Base-by-base conservation (phyloP, 1,140 invertebrate species). In the Brachionus calyciflorus region DNA sequence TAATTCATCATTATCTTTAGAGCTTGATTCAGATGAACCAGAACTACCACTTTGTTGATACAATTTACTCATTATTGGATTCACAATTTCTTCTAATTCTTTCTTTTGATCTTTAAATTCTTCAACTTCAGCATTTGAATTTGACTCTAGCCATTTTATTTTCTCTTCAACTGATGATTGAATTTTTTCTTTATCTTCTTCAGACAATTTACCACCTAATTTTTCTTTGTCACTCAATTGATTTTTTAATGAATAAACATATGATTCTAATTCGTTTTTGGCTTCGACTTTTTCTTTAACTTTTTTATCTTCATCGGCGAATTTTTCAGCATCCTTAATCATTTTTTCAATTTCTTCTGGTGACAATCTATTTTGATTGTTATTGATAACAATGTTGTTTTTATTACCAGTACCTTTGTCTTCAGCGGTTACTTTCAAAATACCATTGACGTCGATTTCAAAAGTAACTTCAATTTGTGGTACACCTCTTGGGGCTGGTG, bases 391-490 rank as follows among this genome's bases (percentile, higher is more conserved):
- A 81, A 99, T 98, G 86, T 98, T 96, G 83, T 98, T 94, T 78
- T 95, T 91, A 86, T 96, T 98, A 69, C 96, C 96, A 73, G 96
- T 98, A 37, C 94, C 95, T 85, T 98, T 98, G 82, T 98, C 96
- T 86, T 98, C 96, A 26, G 96, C 96, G 21, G 93, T 53, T 79
- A 78, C 83, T 86, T 92, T 91, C 7, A 98, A 87, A 81, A 99
- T 99, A 86, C 96, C 96, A 82, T 99, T 98, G 44, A 94, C 96
- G 82, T 99, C 96, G 80, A 99, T 98, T 86, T 99, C 96, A 82
- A 99, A 99, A 0, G 94, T 98, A 1, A 99, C 95, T 86, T 97
- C 94, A 82, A 98, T 98, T 86, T 98, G 94, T 17, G 96, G 95
- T 53, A 99, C 94, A 77, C 96, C 96, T 82, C 96, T 88, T 3